Percentiles rank a stretch among this genome's conserved stretches.
phyloP scores from a whole-genome alignment of 2,113 vertebrate genomes.

The Lophura nycthemera region DNA sequence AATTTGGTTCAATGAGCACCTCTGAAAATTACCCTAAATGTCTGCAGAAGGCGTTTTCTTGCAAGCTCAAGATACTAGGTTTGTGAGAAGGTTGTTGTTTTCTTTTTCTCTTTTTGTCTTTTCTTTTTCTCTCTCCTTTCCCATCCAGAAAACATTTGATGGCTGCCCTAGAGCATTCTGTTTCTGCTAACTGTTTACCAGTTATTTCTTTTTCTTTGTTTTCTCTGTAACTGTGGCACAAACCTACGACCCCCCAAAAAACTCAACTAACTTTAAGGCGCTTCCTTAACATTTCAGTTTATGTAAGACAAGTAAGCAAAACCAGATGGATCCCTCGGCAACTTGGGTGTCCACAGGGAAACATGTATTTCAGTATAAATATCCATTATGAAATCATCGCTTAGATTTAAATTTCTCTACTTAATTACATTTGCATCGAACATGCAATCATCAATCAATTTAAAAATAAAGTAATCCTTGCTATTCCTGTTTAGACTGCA shows the following conservation, averaged over 20 bases:
- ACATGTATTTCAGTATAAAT: slow-evolving; percentile 9
- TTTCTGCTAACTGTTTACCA: background rate
- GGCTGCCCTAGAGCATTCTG: background rate
- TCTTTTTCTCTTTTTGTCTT: background rate
- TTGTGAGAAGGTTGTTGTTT: background rate
- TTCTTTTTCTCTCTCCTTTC: background rate
- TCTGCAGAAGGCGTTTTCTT: slow-evolving; percentile 61
- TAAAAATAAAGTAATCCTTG: slow-evolving; percentile 35
- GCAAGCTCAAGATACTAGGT: slow-evolving; percentile 10
- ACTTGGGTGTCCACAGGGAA: background rate
- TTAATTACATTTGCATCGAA: slow-evolving; percentile 32
- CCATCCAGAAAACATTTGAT: background rate
- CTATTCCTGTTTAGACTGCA: background rate
- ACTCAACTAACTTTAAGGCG: slow-evolving; percentile 7
- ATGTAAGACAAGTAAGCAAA: background rate
- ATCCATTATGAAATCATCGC: slow-evolving; percentile 2
- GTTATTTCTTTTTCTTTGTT: background rate
- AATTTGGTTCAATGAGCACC: slow-evolving; percentile 65
- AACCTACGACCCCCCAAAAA: background rate
- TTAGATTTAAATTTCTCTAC: slow-evolving; percentile 6
- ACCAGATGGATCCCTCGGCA: background rate
- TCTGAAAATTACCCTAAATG: slow-evolving; percentile 72
- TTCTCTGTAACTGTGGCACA: background rate
- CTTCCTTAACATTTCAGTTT: background rate
- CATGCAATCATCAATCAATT: background rate